Evolutionary conservation across 92 coral and sea anemone genomes (phyloP), one percentile per base, ranked within the genome.

Genomic region (Zoanthus gigantus): DNA sequence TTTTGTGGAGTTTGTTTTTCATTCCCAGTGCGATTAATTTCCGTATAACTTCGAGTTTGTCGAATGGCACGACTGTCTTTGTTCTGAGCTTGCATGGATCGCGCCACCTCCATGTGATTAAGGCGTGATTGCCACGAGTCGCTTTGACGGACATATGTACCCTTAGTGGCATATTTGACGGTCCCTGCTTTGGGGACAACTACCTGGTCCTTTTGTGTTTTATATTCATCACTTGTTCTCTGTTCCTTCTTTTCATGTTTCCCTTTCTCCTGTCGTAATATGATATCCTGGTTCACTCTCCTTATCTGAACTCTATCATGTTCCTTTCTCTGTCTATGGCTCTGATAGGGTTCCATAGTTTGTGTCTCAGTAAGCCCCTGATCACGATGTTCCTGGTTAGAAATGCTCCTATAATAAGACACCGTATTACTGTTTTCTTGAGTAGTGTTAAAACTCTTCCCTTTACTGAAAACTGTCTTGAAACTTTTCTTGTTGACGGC

Each of bases 361-460:
- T 66, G 44, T 47, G 45, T 13, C 31, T 66, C 74, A 6, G 6
- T 66, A 14, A 30, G 37, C 11, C 56, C 37, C 53, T 67, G 37
- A 12, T 53, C 69, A 16, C 74, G 53, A 44, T 85, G 80, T 23
- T 61, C 87, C 53, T 68, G 77, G 16, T 66, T 82, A 28, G 90
- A 90, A 52, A 88, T 74, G 74, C 94, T 91, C 23, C 90, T 90
- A 50, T 77, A 91, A 77, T 68, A 91, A 23, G 84, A 93, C 1
- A 93, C 90, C 89, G 94, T 92, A 65, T 85, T 82, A 48, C 76
- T 77, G 12, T 95, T 88, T 31, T 88, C 94, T 78, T 93, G 96
- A 2, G 88, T 69, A 0, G 93, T 82, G 29, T 90, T 90, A n/a
- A 93, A 91, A 76, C 91, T 88, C 28, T 85, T 89, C 12, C 91